phyloP scores from a whole-genome alignment of 2,113 vertebrate genomes.

The Hemibates koningsi region DNA sequence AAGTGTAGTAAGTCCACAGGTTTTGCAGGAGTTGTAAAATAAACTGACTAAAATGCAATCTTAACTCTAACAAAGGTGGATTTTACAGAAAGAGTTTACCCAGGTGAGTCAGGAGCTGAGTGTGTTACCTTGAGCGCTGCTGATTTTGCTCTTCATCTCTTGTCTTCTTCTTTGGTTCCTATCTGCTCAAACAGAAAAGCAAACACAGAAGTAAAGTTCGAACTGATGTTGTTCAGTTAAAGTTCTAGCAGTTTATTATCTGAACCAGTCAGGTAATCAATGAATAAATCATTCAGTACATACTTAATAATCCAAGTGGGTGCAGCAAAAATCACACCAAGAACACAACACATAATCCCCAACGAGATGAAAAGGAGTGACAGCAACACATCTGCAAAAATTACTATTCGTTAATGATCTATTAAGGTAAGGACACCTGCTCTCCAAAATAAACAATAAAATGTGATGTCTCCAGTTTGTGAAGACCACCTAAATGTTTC shows the following conservation, averaged over 20 bases:
- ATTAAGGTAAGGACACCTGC: background rate
- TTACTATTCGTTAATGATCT: background rate
- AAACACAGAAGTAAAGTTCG: background rate
- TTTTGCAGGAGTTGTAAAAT: background rate
- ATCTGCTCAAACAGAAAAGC: background rate
- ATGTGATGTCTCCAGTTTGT: background rate
- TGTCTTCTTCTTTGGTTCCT: background rate
- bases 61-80: background rate
- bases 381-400: background rate
- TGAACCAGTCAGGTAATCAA: background rate
- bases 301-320: background rate
- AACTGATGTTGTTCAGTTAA: background rate
- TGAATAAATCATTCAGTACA: background rate
- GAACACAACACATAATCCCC: background rate
- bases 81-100: background rate
- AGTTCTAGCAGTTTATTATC: background rate
- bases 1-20: background rate
- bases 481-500: background rate
- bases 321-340: background rate
- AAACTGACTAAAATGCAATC: background rate
- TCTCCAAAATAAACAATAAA: background rate
- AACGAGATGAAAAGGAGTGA: background rate
- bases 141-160: conserved; percentile 56
- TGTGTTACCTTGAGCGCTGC: conserved; percentile 38
- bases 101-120: background rate